Conservation (phyloP, 1,140 invertebrate genomes). For the Megalopta genalis region DNA sequence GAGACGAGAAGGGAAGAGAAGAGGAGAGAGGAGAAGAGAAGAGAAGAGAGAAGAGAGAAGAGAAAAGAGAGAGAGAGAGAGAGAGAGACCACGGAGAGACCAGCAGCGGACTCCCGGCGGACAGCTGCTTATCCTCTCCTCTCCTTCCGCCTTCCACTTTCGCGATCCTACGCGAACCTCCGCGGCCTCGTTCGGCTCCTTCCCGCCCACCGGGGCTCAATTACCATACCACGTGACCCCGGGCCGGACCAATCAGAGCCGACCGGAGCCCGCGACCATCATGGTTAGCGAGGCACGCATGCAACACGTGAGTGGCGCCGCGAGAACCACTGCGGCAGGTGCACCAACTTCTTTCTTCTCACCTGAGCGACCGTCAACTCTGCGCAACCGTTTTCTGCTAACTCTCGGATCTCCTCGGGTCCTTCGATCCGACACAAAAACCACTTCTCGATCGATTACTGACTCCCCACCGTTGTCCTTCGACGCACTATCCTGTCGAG, state of each 20-base stretch:
- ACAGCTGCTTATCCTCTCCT: slow-evolving; percentile 70
- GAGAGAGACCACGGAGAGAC: slow-evolving; percentile 53
- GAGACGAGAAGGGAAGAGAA: slow-evolving; percentile 24
- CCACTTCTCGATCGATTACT: not conserved
- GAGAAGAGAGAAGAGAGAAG: slow-evolving; percentile 55
- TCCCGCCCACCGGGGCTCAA: slow-evolving; percentile 80
- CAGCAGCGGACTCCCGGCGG: slow-evolving; percentile 59
- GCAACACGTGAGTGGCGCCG: slow-evolving; percentile 80
- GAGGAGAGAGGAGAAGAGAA: slow-evolving; percentile 49
- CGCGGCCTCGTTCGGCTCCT: slow-evolving; percentile 71
- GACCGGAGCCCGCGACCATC: slow-evolving; percentile 81
- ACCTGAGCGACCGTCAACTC: slow-evolving; percentile 13
- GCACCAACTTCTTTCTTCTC: slow-evolving; percentile 69
- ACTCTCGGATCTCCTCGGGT: not conserved
- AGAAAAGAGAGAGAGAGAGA: slow-evolving; percentile 55
- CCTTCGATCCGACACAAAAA: not conserved
- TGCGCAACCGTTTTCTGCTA: not conserved
- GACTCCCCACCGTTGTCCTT: no score
- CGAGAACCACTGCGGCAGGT: slow-evolving; percentile 76
- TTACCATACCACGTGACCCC: slow-evolving; percentile 83
- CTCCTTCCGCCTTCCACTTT: slow-evolving; percentile 76
- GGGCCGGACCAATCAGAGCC: slow-evolving; percentile 80
- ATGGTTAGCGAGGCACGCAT: slow-evolving; percentile 81
- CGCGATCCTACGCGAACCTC: slow-evolving; percentile 72
- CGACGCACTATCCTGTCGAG: no score